Evolutionary conservation across 2,888 invertebrate genomes (phyloP).

Genomic region (Drosophila pseudotakahashii): DNA sequence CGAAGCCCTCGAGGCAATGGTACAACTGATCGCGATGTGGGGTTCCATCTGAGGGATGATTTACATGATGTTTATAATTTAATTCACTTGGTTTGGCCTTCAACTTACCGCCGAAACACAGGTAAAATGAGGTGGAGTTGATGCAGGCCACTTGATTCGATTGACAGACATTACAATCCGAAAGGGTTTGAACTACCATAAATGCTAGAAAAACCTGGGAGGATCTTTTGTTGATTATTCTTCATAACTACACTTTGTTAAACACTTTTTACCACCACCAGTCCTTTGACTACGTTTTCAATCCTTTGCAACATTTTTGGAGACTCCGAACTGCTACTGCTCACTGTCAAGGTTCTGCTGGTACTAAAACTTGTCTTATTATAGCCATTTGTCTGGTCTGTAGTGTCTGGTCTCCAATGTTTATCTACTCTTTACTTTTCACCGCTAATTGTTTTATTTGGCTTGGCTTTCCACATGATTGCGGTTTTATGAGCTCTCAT

Average conservation of each 20-base stretch:
- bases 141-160: constrained; percentile 78
- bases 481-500: constrained; percentile 35
- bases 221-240: neutral
- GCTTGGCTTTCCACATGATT: constrained; percentile 65
- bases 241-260: too few species aligned
- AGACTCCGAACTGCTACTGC: constrained; percentile 19
- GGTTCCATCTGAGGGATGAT: constrained; percentile 49
- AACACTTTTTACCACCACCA: constrained; percentile 16
- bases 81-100: too few species aligned
- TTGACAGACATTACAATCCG: constrained; percentile 80
- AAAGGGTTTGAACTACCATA: constrained; percentile 24
- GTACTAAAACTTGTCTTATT: constrained; percentile 52
- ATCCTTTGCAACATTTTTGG: constrained; percentile 27
- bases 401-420: constrained; percentile 41
- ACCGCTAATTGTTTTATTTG: constrained; percentile 71
- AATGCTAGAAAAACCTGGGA: constrained; percentile 42
- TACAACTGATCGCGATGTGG: constrained; percentile 72
- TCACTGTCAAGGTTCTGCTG: constrained; percentile 62
- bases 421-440: constrained; percentile 51
- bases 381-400: constrained; percentile 2
- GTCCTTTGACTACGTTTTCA: constrained; percentile 5
- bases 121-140: constrained; percentile 80
- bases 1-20: constrained; percentile 76
- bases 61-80: neutral
- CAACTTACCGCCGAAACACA: constrained; percentile 78